These are phyloP conservation scores for Formicarius rufipectus DNA, from an alignment of 2,113 vertebrate species.

Conservation along the genomic window DNA sequence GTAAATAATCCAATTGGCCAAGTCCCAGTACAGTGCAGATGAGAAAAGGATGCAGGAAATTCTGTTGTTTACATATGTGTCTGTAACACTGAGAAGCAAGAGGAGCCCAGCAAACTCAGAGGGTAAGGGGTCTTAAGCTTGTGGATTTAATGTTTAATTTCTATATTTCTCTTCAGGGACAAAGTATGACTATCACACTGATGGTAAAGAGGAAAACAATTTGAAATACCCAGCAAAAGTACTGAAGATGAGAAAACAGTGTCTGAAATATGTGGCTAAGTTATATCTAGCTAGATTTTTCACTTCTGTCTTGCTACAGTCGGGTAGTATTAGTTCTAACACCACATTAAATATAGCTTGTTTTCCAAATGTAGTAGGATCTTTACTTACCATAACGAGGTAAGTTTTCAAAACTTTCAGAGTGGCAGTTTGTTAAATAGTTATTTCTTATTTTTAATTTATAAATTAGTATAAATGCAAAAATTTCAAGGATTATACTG, in stretches of 20 bases:
- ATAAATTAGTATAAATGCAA: neutral
- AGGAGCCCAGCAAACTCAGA: slow-evolving; percentile 46
- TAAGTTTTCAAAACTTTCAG: neutral
- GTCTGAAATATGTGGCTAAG: neutral
- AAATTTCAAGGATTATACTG: neutral
- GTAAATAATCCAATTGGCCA: slow-evolving; percentile 73
- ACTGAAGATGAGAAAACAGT: neutral
- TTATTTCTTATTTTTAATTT: neutral
- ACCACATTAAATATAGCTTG: neutral
- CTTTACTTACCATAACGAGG: neutral
- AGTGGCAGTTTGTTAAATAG: neutral
- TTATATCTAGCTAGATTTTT: neutral
- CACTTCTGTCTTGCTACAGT: neutral
- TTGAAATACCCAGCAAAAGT: neutral
- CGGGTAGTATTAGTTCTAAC: neutral
- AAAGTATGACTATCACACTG: neutral
- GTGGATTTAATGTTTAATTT: slow-evolving; percentile 52
- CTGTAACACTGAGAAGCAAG: slow-evolving; percentile 57
- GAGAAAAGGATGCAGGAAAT: slow-evolving; percentile 76
- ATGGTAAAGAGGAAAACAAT: neutral
- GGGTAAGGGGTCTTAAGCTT: slow-evolving; percentile 69
- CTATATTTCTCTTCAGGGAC: slow-evolving; percentile 4
- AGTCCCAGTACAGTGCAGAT: slow-evolving; percentile 64
- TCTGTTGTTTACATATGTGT: slow-evolving; percentile 73
- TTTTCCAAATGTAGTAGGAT: neutral